Conservation (phyloP, 2,113 vertebrate species). For the Catagonus wagneri region DNA sequence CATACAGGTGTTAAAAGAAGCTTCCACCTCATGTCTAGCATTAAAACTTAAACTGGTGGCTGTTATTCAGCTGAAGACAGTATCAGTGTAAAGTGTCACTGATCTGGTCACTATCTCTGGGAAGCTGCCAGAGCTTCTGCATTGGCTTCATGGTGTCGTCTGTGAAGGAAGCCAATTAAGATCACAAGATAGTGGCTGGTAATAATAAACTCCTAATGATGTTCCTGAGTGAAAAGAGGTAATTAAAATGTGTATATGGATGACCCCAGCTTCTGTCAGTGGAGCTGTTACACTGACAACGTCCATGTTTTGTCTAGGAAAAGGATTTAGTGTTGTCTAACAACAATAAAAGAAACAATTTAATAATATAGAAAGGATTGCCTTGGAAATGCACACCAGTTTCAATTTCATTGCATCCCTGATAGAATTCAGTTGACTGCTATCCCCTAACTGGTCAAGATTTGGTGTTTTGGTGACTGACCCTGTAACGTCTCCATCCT, state of each 20-base stretch:
- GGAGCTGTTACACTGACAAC: conserved; percentile 55
- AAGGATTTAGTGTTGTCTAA: conserved; percentile 79
- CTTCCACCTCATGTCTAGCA: conserved; percentile 63
- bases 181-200: conserved; percentile 79
- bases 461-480: background rate
- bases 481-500: background rate
- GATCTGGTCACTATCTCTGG: conserved; percentile 76
- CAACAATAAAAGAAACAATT: conserved; percentile 79
- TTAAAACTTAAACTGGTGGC: conserved; percentile 64
- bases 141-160: conserved; percentile 70
- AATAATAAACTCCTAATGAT: conserved; percentile 86
- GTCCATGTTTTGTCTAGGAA: conserved; percentile 82
- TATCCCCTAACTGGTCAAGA: background rate
- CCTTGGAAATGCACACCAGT: conserved; percentile 57
- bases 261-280: conserved; percentile 79
- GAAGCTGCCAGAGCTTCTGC: conserved; percentile 67
- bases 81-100: conserved; percentile 68
- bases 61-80: conserved; percentile 62
- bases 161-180: conserved; percentile 83
- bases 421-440: background rate
- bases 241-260: conserved; percentile 85
- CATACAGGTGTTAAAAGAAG: conserved; percentile 71
- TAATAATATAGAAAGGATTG: conserved; percentile 63
- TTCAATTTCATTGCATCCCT: conserved; percentile 32
- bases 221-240: conserved; percentile 81